Base-by-base conservation (phyloP, 2,113 vertebrate species). In the Gallinago undulata region DNA sequence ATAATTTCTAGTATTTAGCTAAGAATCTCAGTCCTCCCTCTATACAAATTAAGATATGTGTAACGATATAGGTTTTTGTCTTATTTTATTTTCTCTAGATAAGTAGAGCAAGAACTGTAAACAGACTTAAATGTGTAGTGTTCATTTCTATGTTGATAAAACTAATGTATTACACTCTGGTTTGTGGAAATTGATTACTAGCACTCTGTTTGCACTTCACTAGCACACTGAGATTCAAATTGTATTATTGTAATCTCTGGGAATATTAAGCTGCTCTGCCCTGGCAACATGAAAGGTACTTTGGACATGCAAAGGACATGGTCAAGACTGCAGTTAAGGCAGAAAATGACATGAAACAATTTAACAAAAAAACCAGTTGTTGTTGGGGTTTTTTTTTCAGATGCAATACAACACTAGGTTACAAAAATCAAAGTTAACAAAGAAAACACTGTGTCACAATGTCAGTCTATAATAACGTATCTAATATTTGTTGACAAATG, bases 401-500 rank as follows among this genome's bases (percentile, higher is more conserved):
- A 66, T 67, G 7, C 47, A 80, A 19, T 31, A n/a, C 11, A 63
- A 59, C 70, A 17, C 16, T 48, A 82, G 64, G 27, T 64, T 87
- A 79, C 48, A 69, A 89, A 80, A 37, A 3, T 6, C 22, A 27
- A 60, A 56, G 18, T 35, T 67, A 92, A 84, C 56, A 89, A 87
- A 87, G 39, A 37, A 73, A 91, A 57, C 55, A 25, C 50, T 77
- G 66, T 89, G 57, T 82, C 22, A 19, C 39, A 55, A 55, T 50
- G 77, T 50, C 59, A 78, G 60, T 12, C 37, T 91, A 10, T 73
- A 94, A 82, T 51, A 60, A 82, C 14, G 35, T n/a, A 74, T 37
- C 67, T 88, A 51, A 87, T 74, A 76, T 79, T 75, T 78, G 56
- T 60, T 91, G 87, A 82, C n/a, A 90, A 96, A 81, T 53, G 78